Evolutionary conservation across 2,888 invertebrate species (phyloP), one percentile per base, ranked within the genome.

Genomic region (Bombyx huttoni): DNA sequence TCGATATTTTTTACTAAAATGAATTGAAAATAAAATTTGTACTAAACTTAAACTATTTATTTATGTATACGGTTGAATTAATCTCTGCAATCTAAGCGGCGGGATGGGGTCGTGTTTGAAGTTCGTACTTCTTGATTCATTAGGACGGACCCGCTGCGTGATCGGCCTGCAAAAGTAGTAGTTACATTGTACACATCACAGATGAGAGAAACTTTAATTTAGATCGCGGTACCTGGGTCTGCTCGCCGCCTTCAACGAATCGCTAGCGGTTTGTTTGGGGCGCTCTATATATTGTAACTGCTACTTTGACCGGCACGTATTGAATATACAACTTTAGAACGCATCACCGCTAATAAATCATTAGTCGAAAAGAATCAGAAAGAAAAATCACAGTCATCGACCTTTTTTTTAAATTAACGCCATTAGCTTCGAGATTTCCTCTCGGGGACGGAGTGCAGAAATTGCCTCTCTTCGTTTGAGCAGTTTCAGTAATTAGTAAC

Each of bases 381-480:
- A 75, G 79, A 86, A 88, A 86, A 87, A 82, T 82, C 78, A 78
- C 79, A 85, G 82, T 87, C 87, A 88, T 83, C 73, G 78, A 78
- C 76, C 78, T 67, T 78, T 81, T 81, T 87, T 84, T 86, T 81
- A 89, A 88, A 88, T 89, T 87, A 89, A 83, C 87, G 81, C 85
- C 84, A 87, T 89, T 87, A 87, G 79, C 84, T 75, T 78, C 69
- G 67, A 86, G 81, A 87, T 85, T 87, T 81, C 75, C 83, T 81
- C 77, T 78, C 79, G 70, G 72, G 73, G 85, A 84, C 84, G 73
- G 82, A 86, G 84, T 85, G 85, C 82, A 84, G 84, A 82, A 81
- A 86, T 87, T 85, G 80, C 83, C 84, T 83, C 84, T 80, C 82
- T 81, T 67, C 81, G 78, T 82, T 77, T 72, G 80, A 86, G 74